Base-by-base conservation (phyloP, 92 coral and sea anemone genomes). In the Metridium senile region DNA sequence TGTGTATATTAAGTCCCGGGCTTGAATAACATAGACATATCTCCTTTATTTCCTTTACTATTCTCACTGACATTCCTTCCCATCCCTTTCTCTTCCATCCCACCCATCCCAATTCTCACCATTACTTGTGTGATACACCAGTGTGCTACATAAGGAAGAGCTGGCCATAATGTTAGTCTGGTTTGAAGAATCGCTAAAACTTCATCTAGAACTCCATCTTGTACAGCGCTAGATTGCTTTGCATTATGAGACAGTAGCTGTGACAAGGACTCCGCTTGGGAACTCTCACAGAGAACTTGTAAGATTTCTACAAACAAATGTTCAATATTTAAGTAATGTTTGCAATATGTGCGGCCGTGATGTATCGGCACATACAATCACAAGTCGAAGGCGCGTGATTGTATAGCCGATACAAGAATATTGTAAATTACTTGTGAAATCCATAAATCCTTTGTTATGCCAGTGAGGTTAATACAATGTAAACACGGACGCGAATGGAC, bases 91-190 rank as follows among this genome's bases (percentile, higher is more conserved):
- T 45, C 51, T 45, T 45, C 51, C 51, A 7, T 45, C 16, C 51
- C 16, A 54, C 20, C 20, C 32, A 23, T 1, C 4, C 1, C 43
- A 43, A 18, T 18, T 20, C 26, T 33, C 61, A 71, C 76, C 76
- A 51, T 58, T 18, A 71, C 43, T 30, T 54, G 49, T 34, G 61
- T 52, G 28, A 30, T 39, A 71, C 76, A 71, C 76, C 76, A 71
- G 51, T 13, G 54, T 0, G 61, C 26, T 19, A 54, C 65, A 52
- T 54, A 58, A 71, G 47, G 76, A 19, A 71, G 29, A n/a, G 76
- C 64, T 18, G 65, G 32, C 76, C 76, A 71, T 32, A 64, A 23
- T 16, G 0, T 28, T 4, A 7, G 35, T 21, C 47, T 71, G 6
- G 76, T 39, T 11, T 52, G 66, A 27, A 71, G 76, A 20, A 29